phyloP scores from a whole-genome alignment of 2,888 invertebrate genomes.

The Tenthredo scrophulariae region DNA sequence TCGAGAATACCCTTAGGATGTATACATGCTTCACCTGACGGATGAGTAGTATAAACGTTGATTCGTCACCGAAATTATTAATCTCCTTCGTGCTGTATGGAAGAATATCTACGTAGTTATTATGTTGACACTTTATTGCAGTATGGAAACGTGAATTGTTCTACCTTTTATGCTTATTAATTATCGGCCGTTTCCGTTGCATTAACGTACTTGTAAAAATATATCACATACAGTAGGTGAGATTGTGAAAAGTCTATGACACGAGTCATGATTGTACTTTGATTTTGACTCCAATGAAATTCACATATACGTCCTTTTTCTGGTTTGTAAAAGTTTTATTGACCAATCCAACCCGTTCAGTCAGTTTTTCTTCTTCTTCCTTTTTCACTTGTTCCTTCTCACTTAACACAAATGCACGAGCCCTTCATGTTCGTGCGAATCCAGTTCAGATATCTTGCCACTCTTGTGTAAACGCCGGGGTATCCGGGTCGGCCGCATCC shows the following conservation, averaged over 20 bases:
- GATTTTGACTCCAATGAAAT: background rate
- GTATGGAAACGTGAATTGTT: background rate
- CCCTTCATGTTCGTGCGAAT: constrained; percentile 87
- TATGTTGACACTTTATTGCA: background rate
- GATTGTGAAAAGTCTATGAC: constrained; percentile 20
- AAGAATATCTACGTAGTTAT: background rate
- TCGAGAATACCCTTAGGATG: background rate
- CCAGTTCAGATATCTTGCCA: constrained; percentile 87
- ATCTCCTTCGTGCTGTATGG: background rate
- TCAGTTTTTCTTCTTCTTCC: constrained; percentile 61
- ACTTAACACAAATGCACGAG: constrained; percentile 81
- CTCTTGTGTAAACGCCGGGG: constrained; percentile 88
- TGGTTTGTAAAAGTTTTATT: background rate
- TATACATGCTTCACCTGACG: background rate
- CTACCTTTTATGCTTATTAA: background rate
- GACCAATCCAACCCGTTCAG: constrained; percentile 63
- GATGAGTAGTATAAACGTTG: background rate
- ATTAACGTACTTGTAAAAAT: background rate
- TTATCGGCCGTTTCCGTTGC: background rate
- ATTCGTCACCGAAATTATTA: background rate
- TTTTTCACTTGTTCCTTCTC: background rate
- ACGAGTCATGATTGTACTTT: background rate
- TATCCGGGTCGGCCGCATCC: constrained; percentile 88
- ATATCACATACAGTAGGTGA: constrained; percentile 8
- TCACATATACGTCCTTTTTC: background rate